Base-by-base conservation (phyloP, 64 coral and sea anemone species). In the Hydrozoanthus tunicans region DNA sequence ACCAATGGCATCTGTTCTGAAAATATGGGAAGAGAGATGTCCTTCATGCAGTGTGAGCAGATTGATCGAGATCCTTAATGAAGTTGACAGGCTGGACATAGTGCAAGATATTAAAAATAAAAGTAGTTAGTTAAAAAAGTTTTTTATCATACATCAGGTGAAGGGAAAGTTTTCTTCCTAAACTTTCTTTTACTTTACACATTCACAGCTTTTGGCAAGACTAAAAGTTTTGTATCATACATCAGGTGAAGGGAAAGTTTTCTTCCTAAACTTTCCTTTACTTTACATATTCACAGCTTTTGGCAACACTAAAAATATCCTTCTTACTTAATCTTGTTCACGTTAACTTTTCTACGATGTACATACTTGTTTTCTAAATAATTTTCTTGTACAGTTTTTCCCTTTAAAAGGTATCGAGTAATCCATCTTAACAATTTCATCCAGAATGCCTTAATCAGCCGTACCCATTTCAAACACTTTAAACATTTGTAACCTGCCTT, bases 51-150 rank as follows among this genome's bases (percentile, higher is more conserved):
- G 84, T 59, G 25, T 75, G n/a, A 70, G 57, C 54, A 70, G 56
- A 60, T 25, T 88, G 10, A 5, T 73, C 0, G 23, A 73, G 12
- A 69, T 88, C 6, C 84, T 88, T 75, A 20, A 32, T 59, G 70
- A 88, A 59, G n/a, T 74, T 74, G 84, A 73, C 9, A 67, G 84
- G 74, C 55, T 23, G 17, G 84, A 88, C 56, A 88, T 88, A 58
- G 56, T 88, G 8, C 9, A 74, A 74, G 84, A 74, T 43, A 76
- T 73, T 43, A 73, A 5, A 12, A 25, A 12, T 59, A 57, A 81
- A 25, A 3, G 56, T 60, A 59, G 67, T 25, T 23, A 73, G 83
- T 13, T 6, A 58, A 68, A 11, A 86, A 72, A 43, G 32, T 43
- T 43, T 43, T 43, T 0, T 43, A 43, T 43, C 32, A 43, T 43